phyloP scores from a whole-genome alignment of 2,888 invertebrate genomes.

The Heliconius aoede region DNA sequence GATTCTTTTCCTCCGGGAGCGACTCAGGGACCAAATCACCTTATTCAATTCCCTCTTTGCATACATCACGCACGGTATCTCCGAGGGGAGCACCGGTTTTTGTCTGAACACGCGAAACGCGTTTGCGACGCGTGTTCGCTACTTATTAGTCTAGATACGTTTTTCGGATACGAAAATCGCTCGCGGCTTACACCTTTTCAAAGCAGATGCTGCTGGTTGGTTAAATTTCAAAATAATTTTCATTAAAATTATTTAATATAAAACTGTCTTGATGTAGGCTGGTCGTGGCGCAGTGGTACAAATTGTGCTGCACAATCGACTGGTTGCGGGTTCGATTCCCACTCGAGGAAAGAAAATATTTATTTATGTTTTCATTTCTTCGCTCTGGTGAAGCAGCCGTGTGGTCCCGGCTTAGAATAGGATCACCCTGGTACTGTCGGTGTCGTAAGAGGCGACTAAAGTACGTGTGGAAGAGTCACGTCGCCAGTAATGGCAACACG shows the following conservation, averaged over 20 bases:
- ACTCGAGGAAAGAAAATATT: too few species aligned
- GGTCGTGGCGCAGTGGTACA: too few species aligned
- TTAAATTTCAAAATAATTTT: constrained; percentile 40
- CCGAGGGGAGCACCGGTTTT: constrained; percentile 74
- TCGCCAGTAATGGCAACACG: too few species aligned
- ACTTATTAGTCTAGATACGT: constrained; percentile 81
- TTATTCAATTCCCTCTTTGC: constrained; percentile 84
- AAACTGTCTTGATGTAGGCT: background rate
- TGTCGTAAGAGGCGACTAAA: too few species aligned
- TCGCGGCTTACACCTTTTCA: constrained; percentile 54
- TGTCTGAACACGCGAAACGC: constrained; percentile 82
- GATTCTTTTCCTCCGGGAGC: constrained; percentile 82
- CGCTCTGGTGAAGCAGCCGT: too few species aligned
- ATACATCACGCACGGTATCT: constrained; percentile 80
- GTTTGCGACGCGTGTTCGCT: constrained; percentile 78
- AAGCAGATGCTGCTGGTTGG: constrained; percentile 46
- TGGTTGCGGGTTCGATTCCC: too few species aligned
- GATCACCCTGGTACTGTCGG: too few species aligned
- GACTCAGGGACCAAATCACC: constrained; percentile 81
- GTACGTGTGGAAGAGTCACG: too few species aligned
- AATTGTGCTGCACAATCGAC: too few species aligned
- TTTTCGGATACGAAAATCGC: constrained; percentile 74
- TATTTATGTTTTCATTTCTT: too few species aligned
- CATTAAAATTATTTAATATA: background rate
- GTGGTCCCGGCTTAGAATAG: too few species aligned